Conservation (phyloP, 1,140 invertebrate genomes). For the Euwallacea similis region DNA sequence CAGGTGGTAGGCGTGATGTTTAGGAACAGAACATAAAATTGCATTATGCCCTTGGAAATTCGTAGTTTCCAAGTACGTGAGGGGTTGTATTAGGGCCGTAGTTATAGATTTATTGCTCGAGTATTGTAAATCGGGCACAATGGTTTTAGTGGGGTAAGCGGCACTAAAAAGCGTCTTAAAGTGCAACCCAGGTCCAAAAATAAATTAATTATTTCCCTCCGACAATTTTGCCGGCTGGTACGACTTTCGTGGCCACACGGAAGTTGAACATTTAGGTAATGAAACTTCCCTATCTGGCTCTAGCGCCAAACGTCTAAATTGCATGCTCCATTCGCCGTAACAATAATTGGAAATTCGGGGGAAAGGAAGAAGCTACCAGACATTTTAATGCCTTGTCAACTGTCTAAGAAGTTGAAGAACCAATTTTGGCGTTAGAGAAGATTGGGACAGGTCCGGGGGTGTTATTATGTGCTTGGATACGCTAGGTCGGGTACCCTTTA, state of each 20-base stretch:
- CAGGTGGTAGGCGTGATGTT: constrained; percentile 46
- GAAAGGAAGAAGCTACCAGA: constrained; percentile 22
- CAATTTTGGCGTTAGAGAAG: constrained; percentile 3
- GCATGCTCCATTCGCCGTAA: constrained; percentile 13
- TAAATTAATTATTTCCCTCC: constrained; percentile 1
- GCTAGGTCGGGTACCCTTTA: too few relatives aligned
- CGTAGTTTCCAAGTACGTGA: constrained; percentile 30
- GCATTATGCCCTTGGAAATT: constrained; percentile 29
- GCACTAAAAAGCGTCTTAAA: constrained; percentile 6
- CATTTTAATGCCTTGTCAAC: constrained; percentile 18
- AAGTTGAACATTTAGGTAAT: constrained; percentile 29
- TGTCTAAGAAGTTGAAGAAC: constrained; percentile 10
- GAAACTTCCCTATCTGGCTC: constrained; percentile 24
- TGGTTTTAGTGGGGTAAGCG: constrained; percentile 10
- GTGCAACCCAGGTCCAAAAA: background rate
- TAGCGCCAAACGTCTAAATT: constrained; percentile 27
- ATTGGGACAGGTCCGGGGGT: too few relatives aligned
- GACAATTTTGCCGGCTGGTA: constrained; percentile 6
- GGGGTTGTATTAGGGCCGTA: constrained; percentile 19
- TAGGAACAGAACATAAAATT: constrained; percentile 26
- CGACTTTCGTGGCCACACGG: constrained; percentile 27
- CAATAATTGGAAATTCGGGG: constrained; percentile 18
- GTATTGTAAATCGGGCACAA: constrained; percentile 27
- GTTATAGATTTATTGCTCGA: constrained; percentile 34
- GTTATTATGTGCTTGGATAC: too few relatives aligned